These are phyloP conservation scores for Helicorthomorpha holstii DNA, from an alignment of 1,140 invertebrate species.

Conservation along the genomic window DNA sequence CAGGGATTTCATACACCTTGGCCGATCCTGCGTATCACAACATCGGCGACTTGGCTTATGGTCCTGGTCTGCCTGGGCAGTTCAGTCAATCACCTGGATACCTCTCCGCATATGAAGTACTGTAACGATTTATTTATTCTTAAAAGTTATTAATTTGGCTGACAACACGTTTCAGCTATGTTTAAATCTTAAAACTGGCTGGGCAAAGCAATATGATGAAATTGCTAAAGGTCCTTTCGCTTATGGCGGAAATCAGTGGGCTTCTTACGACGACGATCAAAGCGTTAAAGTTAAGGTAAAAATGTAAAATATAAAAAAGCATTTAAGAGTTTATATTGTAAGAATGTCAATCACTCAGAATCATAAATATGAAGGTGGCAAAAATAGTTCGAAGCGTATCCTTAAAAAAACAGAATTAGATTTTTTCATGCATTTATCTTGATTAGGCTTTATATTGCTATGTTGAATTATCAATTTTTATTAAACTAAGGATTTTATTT, in stretches of 20 bases:
- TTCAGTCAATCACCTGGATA: conserved; percentile 50
- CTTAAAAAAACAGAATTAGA: no score
- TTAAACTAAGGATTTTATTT: conserved; percentile 16
- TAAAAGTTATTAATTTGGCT: not conserved
- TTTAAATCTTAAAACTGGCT: conserved; percentile 14
- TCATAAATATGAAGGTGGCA: no score
- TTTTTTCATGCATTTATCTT: no score
- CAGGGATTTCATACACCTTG: conserved; percentile 68
- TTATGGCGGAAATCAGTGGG: conserved; percentile 44
- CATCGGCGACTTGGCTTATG: conserved; percentile 35
- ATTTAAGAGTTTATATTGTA: no score
- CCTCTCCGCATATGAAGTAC: not conserved
- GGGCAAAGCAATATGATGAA: conserved; percentile 32
- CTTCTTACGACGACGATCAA: conserved; percentile 48
- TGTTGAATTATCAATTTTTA: not conserved
- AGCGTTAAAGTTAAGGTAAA: conserved; percentile 4
- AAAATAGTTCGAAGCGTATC: not conserved
- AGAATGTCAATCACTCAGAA: no score
- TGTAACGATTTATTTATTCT: not conserved
- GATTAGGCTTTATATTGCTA: conserved; percentile 7
- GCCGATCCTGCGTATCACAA: conserved; percentile 35
- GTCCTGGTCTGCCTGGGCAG: conserved; percentile 50
- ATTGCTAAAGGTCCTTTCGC: conserved; percentile 43
- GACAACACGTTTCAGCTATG: not conserved
- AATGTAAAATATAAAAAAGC: not conserved